Conservation (phyloP, 2,888 invertebrate genomes). For the Plusia festucae region DNA sequence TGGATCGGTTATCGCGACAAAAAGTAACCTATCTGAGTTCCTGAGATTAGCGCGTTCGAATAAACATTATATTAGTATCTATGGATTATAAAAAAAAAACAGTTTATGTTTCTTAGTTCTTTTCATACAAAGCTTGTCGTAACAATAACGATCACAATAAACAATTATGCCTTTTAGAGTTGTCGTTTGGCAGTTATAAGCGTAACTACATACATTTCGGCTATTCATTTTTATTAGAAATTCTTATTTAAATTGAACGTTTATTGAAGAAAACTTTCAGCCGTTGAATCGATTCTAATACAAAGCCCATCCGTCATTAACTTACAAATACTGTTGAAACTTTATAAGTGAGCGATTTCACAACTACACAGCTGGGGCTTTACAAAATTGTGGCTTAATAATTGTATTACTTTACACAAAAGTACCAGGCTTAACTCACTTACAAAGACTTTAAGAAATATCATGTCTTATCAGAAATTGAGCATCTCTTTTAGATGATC, state of each 20-base stretch:
- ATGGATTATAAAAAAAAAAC: no score
- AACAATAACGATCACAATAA: no score
- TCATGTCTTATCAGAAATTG: conserved; percentile 32
- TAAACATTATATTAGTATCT: no score
- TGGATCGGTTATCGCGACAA: no score
- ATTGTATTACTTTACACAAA: conserved; percentile 3
- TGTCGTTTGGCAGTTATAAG: no score
- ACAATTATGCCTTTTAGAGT: no score
- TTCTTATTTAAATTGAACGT: not conserved
- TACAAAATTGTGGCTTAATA: not conserved
- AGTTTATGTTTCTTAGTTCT: no score
- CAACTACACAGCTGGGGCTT: not conserved
- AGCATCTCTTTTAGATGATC: conserved; percentile 45
- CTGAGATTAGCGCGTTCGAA: no score
- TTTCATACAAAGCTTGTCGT: no score
- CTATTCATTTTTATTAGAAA: not conserved
- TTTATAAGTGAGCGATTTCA: conserved; percentile 1
- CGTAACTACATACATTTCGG: no score
- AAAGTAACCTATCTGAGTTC: no score
- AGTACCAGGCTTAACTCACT: not conserved
- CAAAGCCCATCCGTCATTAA: not conserved
- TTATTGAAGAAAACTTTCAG: not conserved
- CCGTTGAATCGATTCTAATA: conserved; percentile 1
- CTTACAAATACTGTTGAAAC: conserved; percentile 1
- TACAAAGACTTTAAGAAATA: not conserved